Evolutionary conservation across 2,888 invertebrate genomes (phyloP).

Genomic region (Gandaritis pyraliata): DNA sequence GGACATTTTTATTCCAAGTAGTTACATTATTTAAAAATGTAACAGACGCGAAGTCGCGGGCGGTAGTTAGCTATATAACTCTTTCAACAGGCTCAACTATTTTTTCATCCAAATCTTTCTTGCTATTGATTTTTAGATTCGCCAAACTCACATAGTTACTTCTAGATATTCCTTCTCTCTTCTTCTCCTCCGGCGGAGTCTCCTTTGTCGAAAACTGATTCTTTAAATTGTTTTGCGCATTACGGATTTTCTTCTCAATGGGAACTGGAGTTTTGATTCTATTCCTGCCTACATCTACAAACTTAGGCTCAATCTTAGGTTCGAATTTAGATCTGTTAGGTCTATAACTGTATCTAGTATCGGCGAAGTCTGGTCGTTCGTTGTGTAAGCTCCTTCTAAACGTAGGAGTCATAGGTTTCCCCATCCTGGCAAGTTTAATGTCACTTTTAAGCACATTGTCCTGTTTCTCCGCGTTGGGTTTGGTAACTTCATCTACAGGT

Average conservation of each 20-base stretch:
- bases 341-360: constrained; percentile 72
- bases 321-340: constrained; percentile 59
- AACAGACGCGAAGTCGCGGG: too few relatives aligned
- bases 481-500: constrained; percentile 52
- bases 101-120: constrained; percentile 57
- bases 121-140: constrained; percentile 73
- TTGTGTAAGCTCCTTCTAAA: constrained; percentile 64
- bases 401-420: constrained; percentile 79
- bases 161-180: constrained; percentile 67
- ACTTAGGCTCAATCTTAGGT: constrained; percentile 53
- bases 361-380: constrained; percentile 66
- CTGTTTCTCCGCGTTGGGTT: constrained; percentile 42
- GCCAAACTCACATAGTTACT: constrained; percentile 80
- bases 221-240: constrained; percentile 9
- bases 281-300: constrained; percentile 62
- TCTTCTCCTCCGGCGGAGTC: constrained; percentile 37
- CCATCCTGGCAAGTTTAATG: constrained; percentile 70
- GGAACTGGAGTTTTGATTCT: constrained; percentile 60
- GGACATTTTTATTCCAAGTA: too few relatives aligned
- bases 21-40: too few relatives aligned
- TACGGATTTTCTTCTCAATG: constrained; percentile 38
- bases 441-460: constrained; percentile 68
- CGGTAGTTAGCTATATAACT: constrained; percentile 55
- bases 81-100: constrained; percentile 58
- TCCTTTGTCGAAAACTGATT: neutral